Conservation (phyloP, 2,888 invertebrate genomes). For the Amphipyra tragopoginis region DNA sequence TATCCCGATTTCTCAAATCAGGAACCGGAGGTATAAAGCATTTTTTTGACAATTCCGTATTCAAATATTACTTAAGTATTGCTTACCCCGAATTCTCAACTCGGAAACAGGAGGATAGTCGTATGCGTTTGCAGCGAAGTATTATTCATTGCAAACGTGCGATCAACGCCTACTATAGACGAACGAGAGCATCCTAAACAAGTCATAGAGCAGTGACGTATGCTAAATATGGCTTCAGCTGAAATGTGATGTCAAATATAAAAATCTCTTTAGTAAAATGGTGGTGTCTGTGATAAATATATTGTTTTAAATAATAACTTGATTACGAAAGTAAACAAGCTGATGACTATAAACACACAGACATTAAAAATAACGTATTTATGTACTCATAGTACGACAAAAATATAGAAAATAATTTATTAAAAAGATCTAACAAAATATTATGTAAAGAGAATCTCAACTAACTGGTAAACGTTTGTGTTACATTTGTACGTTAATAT, state of each 20-base stretch:
- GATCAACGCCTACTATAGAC: not conserved
- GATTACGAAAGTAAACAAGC: constrained; percentile 38
- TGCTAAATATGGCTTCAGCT: constrained; percentile 19
- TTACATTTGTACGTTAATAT: constrained; percentile 45
- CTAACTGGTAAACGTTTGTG: constrained; percentile 41
- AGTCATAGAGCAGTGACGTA: constrained; percentile 9
- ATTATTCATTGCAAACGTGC: not conserved
- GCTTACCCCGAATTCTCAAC: too few relatives aligned
- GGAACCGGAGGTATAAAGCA: too few relatives aligned
- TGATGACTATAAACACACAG: constrained; percentile 50
- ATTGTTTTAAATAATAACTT: constrained; percentile 36
- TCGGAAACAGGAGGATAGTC: too few relatives aligned
- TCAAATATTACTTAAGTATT: too few relatives aligned
- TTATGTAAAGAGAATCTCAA: constrained; percentile 59
- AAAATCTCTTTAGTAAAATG: constrained; percentile 24
- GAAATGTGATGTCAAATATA: constrained; percentile 36
- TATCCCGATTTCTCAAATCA: too few relatives aligned
- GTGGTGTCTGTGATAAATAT: constrained; percentile 32
- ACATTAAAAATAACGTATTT: constrained; percentile 34
- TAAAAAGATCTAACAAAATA: constrained; percentile 60
- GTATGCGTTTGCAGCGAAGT: too few relatives aligned
- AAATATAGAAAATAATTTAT: constrained; percentile 45
- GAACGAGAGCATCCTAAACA: not conserved
- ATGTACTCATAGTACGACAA: constrained; percentile 58
- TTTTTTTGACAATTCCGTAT: too few relatives aligned